Base-by-base conservation (phyloP, 1,140 invertebrate species). In the Ceratitis capitata region DNA sequence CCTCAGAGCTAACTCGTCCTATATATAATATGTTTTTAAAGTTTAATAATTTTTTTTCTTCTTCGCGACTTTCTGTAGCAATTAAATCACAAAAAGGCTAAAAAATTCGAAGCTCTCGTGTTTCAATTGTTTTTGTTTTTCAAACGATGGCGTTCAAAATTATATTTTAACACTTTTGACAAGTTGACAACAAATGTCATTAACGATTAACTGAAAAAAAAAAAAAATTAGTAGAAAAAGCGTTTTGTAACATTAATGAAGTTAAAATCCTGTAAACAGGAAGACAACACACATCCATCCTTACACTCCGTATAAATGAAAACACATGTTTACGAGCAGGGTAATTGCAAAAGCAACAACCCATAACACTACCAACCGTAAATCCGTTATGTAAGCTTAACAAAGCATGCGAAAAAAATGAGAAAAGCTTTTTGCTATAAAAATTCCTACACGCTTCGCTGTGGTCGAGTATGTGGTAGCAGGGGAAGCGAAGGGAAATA, bases 371-470 rank as follows among this genome's bases (percentile, higher is more conserved):
- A 6, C 39, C 69, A 78, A 78, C n/a, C 39, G 69, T 45, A 78
- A 78, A 78, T 78, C 35, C 39, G 69, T 45, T 78, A 78, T 45
- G 69, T 78, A 23, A 23, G 69, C 10, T 78, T 9, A 78, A 78
- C 69, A 78, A 78, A 78, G 69, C 69, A 39, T 78, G 69, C 35
- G 39, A 69, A 9, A 69, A 45, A 78, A 35, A 1, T n/a, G 9
- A n/a, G 19, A 45, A 12, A 45, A 45, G 39, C 39, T 78, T 1
- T n/a, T 35, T 23, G 69, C 69, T 23, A 78, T 78, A 78, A 78
- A 78, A 78, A 78, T 78, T 78, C 69, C 69, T 12, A 78, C 69
- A 78, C 69, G 69, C 39, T 42, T 45, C 69, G 19, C 45, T 78
- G 35, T 14, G 69, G 69, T n/a, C 1, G 39, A 78, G 45, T n/a